Conservation (phyloP, 2,888 invertebrate species). For the Erpobdella octoculata region DNA sequence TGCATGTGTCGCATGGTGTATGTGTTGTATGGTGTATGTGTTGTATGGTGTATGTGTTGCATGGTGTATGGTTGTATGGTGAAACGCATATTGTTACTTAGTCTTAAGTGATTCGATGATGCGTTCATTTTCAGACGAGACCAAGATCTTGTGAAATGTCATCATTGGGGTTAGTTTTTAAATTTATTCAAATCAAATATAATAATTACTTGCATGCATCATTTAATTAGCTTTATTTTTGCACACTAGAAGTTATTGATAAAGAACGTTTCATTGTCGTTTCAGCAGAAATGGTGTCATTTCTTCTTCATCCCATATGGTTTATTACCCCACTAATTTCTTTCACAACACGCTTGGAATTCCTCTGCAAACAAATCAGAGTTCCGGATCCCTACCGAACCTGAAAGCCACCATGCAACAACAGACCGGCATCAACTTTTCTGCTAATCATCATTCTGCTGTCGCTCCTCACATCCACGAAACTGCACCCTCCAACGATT, state of each 20-base stretch:
- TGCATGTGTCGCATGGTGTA: too few relatives aligned
- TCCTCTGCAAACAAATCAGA: neutral
- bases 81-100: too few relatives aligned
- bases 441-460: neutral
- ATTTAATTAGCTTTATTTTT: neutral
- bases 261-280: too few relatives aligned
- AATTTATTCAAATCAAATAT: neutral
- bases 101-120: too few relatives aligned
- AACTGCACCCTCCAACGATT: too few relatives aligned
- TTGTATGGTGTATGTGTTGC: too few relatives aligned
- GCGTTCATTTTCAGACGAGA: neutral
- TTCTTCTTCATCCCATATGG: too few relatives aligned
- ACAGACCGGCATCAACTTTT: neutral
- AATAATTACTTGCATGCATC: neutral
- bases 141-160: conserved; percentile 6
- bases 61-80: too few relatives aligned
- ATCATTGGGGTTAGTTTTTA: neutral
- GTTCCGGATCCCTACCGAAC: neutral
- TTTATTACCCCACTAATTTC: neutral
- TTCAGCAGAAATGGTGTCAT: neutral
- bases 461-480: neutral
- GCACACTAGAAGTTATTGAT: too few relatives aligned
- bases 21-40: too few relatives aligned
- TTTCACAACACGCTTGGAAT: neutral
- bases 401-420: neutral